These are phyloP conservation scores for Ophion ventricosus DNA, from an alignment of 2,888 invertebrate genomes.

Conservation along the genomic window DNA sequence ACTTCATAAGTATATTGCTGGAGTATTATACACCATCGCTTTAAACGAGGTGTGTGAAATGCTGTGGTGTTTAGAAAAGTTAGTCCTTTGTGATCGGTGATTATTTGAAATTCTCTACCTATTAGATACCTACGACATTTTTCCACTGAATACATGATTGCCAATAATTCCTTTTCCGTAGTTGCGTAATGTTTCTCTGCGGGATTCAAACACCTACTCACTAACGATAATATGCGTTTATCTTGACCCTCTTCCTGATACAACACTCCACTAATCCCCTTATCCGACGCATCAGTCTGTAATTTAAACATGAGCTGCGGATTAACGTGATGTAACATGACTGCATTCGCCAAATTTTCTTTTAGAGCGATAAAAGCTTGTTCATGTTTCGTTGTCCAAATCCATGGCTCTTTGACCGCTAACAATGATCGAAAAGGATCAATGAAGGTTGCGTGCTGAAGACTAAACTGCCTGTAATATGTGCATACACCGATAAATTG, in stretches of 20 bases:
- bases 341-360: slow-evolving; percentile 47
- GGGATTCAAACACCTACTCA: slow-evolving; percentile 36
- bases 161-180: slow-evolving; percentile 55
- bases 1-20: neutral
- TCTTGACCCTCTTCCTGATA: slow-evolving; percentile 48
- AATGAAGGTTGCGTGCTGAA: no score
- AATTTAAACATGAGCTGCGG: slow-evolving; percentile 43
- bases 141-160: slow-evolving; percentile 45
- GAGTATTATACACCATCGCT: slow-evolving; percentile 67
- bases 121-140: slow-evolving; percentile 39
- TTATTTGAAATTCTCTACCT: slow-evolving; percentile 63
- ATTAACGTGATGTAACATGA: slow-evolving; percentile 49
- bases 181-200: slow-evolving; percentile 59
- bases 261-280: slow-evolving; percentile 66
- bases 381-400: slow-evolving; percentile 51
- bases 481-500: neutral
- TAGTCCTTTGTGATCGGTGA: slow-evolving; percentile 72
- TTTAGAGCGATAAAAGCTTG: slow-evolving; percentile 59
- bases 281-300: slow-evolving; percentile 56
- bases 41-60: slow-evolving; percentile 67
- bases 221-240: slow-evolving; percentile 13
- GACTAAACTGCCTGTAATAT: no score
- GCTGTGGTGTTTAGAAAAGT: slow-evolving; percentile 71
- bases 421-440: slow-evolving; percentile 53
- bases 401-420: slow-evolving; percentile 39